Evolutionary conservation across 2,888 invertebrate genomes (phyloP).

Genomic region (Congeria kusceri): DNA sequence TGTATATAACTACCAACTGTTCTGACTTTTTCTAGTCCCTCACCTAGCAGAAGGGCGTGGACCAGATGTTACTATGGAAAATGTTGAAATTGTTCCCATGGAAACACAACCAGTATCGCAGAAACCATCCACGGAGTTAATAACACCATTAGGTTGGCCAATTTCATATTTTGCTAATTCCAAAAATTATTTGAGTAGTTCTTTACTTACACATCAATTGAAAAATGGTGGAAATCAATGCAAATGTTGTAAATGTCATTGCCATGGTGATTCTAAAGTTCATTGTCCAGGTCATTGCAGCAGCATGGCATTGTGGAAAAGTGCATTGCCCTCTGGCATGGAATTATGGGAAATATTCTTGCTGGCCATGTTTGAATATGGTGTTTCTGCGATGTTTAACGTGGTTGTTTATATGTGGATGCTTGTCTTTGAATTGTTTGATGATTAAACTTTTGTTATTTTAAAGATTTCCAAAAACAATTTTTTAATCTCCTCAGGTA

Average conservation of each 20-base stretch:
- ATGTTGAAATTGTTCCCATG: constrained; percentile 64
- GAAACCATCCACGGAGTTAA: constrained; percentile 68
- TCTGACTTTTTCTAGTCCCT: constrained; percentile 68
- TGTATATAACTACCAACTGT: too few relatives aligned
- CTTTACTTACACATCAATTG: too few relatives aligned
- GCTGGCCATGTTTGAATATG: constrained; percentile 66
- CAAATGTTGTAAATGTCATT: too few relatives aligned
- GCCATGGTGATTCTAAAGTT: not conserved
- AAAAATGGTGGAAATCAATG: too few relatives aligned
- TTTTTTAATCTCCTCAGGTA: not conserved
- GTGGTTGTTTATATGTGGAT: constrained; percentile 72
- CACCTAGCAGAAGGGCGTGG: constrained; percentile 75
- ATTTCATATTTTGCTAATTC: constrained; percentile 35
- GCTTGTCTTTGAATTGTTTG: constrained; percentile 70
- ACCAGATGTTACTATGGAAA: constrained; percentile 72
- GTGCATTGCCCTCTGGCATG: constrained; percentile 63
- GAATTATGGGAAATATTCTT: constrained; percentile 67
- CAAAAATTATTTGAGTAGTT: not conserved
- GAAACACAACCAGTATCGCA: constrained; percentile 67
- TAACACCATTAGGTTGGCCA: constrained; percentile 77
- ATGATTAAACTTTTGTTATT: constrained; percentile 65
- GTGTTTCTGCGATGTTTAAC: constrained; percentile 70
- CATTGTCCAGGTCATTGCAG: constrained; percentile 10
- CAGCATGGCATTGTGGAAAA: constrained; percentile 35
- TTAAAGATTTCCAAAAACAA: constrained; percentile 3